Percentiles rank a stretch among this genome's conserved stretches.
phyloP scores from a whole-genome alignment of 2,888 invertebrate species.

The Dryobota labecula region DNA sequence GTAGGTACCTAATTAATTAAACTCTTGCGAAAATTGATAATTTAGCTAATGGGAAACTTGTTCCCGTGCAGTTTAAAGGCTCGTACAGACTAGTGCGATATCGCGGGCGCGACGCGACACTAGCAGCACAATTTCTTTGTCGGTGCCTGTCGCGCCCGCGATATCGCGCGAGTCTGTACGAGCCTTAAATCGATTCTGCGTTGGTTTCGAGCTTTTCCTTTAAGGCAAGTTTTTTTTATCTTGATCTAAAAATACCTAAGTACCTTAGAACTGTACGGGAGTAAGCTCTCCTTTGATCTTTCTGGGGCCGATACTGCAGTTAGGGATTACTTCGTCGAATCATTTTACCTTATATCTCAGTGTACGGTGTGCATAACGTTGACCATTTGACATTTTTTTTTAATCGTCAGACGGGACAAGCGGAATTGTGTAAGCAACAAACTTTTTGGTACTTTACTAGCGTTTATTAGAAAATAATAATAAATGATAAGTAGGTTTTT shows the following conservation, averaged over 20 bases:
- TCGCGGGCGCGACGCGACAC: no score
- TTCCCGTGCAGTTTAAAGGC: not conserved
- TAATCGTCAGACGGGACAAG: no score
- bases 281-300: constrained; percentile 15
- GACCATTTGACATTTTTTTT: no score
- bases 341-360: not conserved
- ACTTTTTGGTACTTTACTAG: no score
- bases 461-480: no score
- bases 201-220: constrained; percentile 1
- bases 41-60: not conserved
- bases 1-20: constrained; percentile 4
- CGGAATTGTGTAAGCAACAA: no score
- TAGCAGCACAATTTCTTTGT: no score
- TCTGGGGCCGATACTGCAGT: constrained; percentile 4
- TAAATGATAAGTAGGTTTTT: no score
- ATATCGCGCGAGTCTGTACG: no score
- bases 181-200: not conserved
- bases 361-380: no score
- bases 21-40: not conserved
- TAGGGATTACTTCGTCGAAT: not conserved
- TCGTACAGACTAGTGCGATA: no score
- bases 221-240: not conserved
- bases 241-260: constrained; percentile 18
- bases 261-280: not conserved
- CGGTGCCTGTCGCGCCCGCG: no score